Evolutionary conservation across 2,888 invertebrate species (phyloP).

Genomic region (Lamellibrachia columna): DNA sequence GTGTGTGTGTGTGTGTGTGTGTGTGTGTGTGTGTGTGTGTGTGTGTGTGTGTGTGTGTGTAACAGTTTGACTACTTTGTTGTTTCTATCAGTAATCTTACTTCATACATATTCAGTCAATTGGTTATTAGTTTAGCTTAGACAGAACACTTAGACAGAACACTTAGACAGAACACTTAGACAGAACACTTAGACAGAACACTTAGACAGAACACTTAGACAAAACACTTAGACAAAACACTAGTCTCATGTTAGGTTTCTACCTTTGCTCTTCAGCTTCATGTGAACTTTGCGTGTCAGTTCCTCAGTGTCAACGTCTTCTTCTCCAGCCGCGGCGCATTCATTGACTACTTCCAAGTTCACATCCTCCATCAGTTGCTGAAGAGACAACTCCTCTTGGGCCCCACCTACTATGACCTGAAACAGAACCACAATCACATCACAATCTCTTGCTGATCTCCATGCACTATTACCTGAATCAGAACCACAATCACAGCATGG

Average conservation of each 20-base stretch:
- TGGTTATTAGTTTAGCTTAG: not conserved
- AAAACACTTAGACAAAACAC: not conserved
- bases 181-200: not conserved
- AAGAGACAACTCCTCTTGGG: slow-evolving; percentile 59
- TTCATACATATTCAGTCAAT: not conserved
- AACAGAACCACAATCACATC: not conserved
- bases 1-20: not conserved
- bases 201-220: not conserved
- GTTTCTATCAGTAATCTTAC: not conserved
- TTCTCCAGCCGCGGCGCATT: not conserved
- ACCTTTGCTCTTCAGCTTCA: slow-evolving; percentile 4
- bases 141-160: not conserved
- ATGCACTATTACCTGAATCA: slow-evolving; percentile 50
- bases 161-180: not conserved
- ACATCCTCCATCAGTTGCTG: slow-evolving; percentile 55
- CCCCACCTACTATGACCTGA: slow-evolving; percentile 57
- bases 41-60: not conserved
- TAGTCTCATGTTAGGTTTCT: not conserved
- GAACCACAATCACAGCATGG: not conserved
- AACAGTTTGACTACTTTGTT: not conserved
- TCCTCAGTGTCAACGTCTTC: not conserved
- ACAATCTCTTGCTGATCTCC: slow-evolving; percentile 56
- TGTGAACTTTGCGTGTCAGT: not conserved
- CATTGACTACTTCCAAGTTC: slow-evolving; percentile 45
- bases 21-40: too few relatives aligned